phyloP scores from a whole-genome alignment of 2,113 vertebrate species.

The Struthidea cinerea region DNA sequence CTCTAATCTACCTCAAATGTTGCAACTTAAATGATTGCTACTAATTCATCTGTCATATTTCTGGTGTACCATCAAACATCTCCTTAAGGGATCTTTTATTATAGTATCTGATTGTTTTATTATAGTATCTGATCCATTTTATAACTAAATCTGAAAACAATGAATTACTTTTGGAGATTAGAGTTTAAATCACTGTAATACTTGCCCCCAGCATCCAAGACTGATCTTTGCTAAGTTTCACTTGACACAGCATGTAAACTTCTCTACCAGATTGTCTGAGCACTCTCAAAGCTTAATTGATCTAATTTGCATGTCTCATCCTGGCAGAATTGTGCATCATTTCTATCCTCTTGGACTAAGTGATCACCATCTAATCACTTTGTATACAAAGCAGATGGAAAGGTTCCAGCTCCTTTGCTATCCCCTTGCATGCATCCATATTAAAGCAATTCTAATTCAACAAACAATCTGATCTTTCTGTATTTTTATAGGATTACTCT shows the following conservation, averaged over 20 bases:
- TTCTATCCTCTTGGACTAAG: slow-evolving; percentile 53
- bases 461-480: slow-evolving; percentile 34
- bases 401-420: slow-evolving; percentile 41
- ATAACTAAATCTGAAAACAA: not conserved
- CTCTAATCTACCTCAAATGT: not conserved
- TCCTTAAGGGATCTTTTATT: not conserved
- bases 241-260: slow-evolving; percentile 52
- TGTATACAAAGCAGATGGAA: slow-evolving; percentile 60
- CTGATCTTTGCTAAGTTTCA: slow-evolving; percentile 55
- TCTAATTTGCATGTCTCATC: slow-evolving; percentile 62
- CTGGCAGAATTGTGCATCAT: slow-evolving; percentile 39
- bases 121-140: not conserved
- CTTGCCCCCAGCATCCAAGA: slow-evolving; percentile 1
- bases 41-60: not conserved
- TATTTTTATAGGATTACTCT: slow-evolving; percentile 48
- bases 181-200: slow-evolving; percentile 2
- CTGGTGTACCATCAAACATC: not conserved
- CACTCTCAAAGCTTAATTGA: slow-evolving; percentile 57
- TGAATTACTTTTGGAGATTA: not conserved
- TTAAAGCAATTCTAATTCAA: slow-evolving; percentile 17
- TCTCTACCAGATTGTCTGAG: slow-evolving; percentile 61
- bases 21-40: not conserved
- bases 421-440: not conserved
- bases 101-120: not conserved
- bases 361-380: slow-evolving; percentile 52